Base-by-base conservation (phyloP, 2,888 invertebrate species). In the Apamea crenata region DNA sequence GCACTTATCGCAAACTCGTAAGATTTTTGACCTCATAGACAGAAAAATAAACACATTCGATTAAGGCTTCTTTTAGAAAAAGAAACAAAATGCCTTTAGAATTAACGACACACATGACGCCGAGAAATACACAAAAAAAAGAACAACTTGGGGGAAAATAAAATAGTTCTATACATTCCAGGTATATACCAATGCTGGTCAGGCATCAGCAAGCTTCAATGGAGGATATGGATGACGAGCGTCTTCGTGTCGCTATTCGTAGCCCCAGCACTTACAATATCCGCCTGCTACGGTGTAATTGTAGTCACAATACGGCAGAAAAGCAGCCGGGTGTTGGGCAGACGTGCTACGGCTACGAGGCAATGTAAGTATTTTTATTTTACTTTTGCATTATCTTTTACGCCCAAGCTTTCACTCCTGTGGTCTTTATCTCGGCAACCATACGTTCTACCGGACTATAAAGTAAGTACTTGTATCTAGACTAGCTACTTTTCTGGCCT, bases 301-400 rank as follows among this genome's bases (percentile, higher is more conserved):
- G 99, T 99, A 6, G 97, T 98, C 94, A 99, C 99, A 47, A 99
- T 99, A 91, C 98, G 99, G 97, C 98, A 98, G 83, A 99, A 99
- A 93, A 98, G 98, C 88, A 97, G 97, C 82, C 94, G 98, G 71
- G 97, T 97, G 3, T 90, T 97, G 10, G 97, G 97, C 10, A 94
- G 95, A 80, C 89, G 95, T 21, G 94, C 94, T 0, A 95, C 95
- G 0, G 94, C 95, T 3, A 95, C 94, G 0, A 93, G 96, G 74
- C 96, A 96, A 94, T 96, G 97, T 97, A 84, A 93, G 59, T 16
- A n/a, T 21, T 21, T 3, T 74, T 47, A 14, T 53, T 29, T 68
- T 36, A 10, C 25, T 25, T 56, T 25, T 25, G 25, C 47, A 50
- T 16, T 50, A 50, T 16, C 47, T 16, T 50, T 50, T 50, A 50